Base-by-base conservation (phyloP, 2,113 vertebrate genomes). In the Eublepharis macularius region DNA sequence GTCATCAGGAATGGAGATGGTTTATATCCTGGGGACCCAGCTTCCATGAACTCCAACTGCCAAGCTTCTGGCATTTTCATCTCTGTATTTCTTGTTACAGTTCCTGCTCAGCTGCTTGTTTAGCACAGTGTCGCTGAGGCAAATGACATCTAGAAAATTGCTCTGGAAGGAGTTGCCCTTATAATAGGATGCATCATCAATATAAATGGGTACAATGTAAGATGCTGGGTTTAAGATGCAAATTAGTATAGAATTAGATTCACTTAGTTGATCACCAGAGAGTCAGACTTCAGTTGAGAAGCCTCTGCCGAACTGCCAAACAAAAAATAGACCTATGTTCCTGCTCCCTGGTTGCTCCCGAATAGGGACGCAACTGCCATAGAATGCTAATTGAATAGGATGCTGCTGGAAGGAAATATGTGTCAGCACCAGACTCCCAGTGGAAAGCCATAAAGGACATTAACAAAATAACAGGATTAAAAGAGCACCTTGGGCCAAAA, bases 131-230 rank as follows among this genome's bases (percentile, higher is more conserved):
- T 83, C 81, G 93, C 74, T 0, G 39, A 94, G 72, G 90, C 83
- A 92, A 94, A 95, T 86, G 89, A 92, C 91, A 95, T 82, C 87
- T 94, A 94, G 91, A 93, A 96, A 96, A 95, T 94, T 94, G 54
- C 89, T 92, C 89, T 94, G 93, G 94, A 94, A 95, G 89, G 88
- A 95, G 74, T 91, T 92, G 87, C 91, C 89, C 86, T 74, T 93
- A 84, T 82, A 83, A 86, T 87, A 36, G 87, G 90, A 92, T 94
- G 90, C 90, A 91, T 95, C 94, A 96, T 95, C 96, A 95, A 95
- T 96, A 95, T 95, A 95, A 94, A 95, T 95, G 93, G 93, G 94
- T 94, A 82, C 89, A 94, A 96, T 96, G 87, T 89, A 95, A 94
- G 93, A 95, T 80, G 89, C 92, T 89, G 90, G 74, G 86, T 92